A percentile compares a stretch with the other conserved stretches of the same genome.
These are phyloP conservation scores for Xenopus borealis DNA, from an alignment of 2,113 vertebrate species.

Conservation along the genomic window DNA sequence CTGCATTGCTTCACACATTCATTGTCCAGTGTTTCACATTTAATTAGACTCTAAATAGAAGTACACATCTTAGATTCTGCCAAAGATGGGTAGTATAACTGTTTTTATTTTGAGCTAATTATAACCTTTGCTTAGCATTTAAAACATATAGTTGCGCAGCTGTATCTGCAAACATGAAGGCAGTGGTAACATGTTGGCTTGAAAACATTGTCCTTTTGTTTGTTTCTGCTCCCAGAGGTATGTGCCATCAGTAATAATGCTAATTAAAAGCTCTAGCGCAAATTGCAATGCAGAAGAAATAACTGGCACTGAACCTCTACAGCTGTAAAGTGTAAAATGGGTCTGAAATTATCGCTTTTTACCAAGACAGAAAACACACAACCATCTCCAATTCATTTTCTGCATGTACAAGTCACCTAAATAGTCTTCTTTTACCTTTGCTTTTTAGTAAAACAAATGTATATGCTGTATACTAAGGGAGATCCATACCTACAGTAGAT, in stretches of 20 bases:
- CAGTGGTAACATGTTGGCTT: slow-evolving; percentile 32
- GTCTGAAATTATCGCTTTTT: no score
- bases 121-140: slow-evolving; percentile 17
- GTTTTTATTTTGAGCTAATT: slow-evolving; percentile 32
- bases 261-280: slow-evolving; percentile 18
- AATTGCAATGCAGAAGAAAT: slow-evolving; percentile 12
- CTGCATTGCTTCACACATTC: slow-evolving; percentile 18
- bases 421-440: no score
- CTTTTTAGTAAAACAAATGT: no score
- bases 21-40: slow-evolving; percentile 26
- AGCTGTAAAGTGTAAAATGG: neutral
- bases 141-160: slow-evolving; percentile 34
- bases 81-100: slow-evolving; percentile 29
- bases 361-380: no score
- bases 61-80: slow-evolving; percentile 27
- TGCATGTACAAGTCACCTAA: no score
- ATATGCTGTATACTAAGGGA: no score
- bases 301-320: neutral
- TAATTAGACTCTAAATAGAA: slow-evolving; percentile 15
- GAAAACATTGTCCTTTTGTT: slow-evolving; percentile 32
- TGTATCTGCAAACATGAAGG: slow-evolving; percentile 26
- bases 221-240: slow-evolving; percentile 32
- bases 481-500: no score
- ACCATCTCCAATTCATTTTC: no score
- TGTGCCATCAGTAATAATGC: slow-evolving; percentile 32